Evolutionary conservation across 1,140 invertebrate genomes (phyloP), one percentile per base, ranked within the genome.

Genomic region (Stegodyphus mimosarum): DNA sequence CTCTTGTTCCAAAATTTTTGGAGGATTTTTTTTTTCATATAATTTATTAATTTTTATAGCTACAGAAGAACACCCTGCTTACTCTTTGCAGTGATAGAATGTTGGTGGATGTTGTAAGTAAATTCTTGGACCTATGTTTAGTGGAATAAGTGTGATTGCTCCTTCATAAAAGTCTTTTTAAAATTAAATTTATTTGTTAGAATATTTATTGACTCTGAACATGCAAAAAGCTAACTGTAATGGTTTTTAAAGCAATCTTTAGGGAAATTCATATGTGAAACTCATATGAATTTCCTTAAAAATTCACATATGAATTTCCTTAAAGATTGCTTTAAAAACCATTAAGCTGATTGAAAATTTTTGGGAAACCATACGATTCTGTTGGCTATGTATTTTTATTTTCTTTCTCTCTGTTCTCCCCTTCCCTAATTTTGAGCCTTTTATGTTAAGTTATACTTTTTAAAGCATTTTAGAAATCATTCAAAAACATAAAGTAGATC

Each of bases 11-110:
- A 60, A 60, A 60, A 10, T 60, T 60, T 60, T 9, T 10, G 55
- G 15, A 9, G 15, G 9, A 0, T 60, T 10, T 10, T 7, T 60
- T 60, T 60, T 60, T 60, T 60, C 55, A 10, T 10, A 60, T 10
- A 60, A 10, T 9, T 15, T 67, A 15, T 67, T 13, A 17, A 17
- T n/a, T 85, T 88, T 89, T 89, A 49, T 92, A 95, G 91, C 90
- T 96, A 13, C 94, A 95, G 88, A 96, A 95, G 89, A 96, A 96
- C 89, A 94, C 94, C 0, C 89, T 95, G 33, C 89, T 96, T 7
- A 95, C 94, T 2, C 90, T 96, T 50, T 96, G 95, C 89, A 95
- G 94, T 89, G 95, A 96, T 89, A 91, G 94, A 88, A 95, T 96
- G 87, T 90, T 96, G 50, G 94, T 95, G 86, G 93, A 94, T 87